phyloP scores from a whole-genome alignment of 2,888 invertebrate genomes.

The Microplitis manilae region DNA sequence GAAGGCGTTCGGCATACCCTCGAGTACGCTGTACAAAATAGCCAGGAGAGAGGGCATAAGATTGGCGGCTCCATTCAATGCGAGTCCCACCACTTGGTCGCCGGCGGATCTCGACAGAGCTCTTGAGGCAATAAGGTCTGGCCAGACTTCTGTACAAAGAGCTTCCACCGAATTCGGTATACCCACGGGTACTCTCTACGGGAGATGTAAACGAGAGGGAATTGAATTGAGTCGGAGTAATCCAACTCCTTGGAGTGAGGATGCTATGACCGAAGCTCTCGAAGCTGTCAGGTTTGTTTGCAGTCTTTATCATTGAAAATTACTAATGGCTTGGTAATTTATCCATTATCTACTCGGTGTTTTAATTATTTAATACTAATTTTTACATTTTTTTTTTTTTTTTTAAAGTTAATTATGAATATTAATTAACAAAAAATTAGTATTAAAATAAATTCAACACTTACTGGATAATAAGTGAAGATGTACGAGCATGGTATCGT shows the following conservation, averaged over 20 bases:
- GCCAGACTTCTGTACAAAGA: conserved; percentile 87
- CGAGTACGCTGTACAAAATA: conserved; percentile 92
- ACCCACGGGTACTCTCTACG: conserved; percentile 90
- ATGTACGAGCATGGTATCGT: too few species aligned
- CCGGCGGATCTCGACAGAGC: conserved; percentile 88
- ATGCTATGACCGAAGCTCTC: conserved; percentile 91
- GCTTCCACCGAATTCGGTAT: conserved; percentile 91
- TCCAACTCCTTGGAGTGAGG: conserved; percentile 96
- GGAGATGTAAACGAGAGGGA: conserved; percentile 90
- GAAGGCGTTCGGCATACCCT: conserved; percentile 92
- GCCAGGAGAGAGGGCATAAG: conserved; percentile 91
- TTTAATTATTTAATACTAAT: conserved; percentile 5
- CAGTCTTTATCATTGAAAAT: neutral
- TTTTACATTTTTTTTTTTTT: conserved; percentile 10
- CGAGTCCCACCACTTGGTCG: conserved; percentile 90
- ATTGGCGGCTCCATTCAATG: conserved; percentile 91
- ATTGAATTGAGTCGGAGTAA: conserved; percentile 90
- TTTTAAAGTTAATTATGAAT: neutral
- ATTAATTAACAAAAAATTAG: neutral
- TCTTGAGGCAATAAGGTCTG: conserved; percentile 85
- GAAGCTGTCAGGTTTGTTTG: conserved; percentile 85
- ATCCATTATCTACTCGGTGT: conserved; percentile 12
- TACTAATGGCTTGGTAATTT: conserved; percentile 1
- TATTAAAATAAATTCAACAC: too few species aligned
- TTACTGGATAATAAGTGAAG: too few species aligned